Conservation (phyloP, 2,797 vertebrate species). For the Apodemus agrarius region DNA sequence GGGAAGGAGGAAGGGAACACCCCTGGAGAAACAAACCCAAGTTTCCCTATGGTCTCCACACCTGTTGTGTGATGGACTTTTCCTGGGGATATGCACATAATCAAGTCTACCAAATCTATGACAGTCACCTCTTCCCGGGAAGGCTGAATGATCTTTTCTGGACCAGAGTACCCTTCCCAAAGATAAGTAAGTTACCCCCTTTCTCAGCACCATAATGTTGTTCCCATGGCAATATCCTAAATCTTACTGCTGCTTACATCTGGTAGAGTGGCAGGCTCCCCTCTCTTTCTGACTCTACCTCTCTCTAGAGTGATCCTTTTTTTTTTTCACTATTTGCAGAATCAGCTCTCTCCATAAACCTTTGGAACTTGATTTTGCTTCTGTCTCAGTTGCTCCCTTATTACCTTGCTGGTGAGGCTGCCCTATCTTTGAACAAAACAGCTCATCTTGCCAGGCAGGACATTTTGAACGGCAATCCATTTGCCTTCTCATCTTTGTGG, state of each 20-base stretch:
- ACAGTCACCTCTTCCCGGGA: background rate
- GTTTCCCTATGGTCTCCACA: too few species aligned
- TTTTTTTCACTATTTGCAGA: background rate
- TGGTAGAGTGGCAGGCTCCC: background rate
- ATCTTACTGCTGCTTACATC: background rate
- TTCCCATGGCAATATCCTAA: background rate
- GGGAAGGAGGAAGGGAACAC: background rate
- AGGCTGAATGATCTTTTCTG: background rate
- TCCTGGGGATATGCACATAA: background rate
- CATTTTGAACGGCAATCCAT: background rate
- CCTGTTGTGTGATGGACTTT: background rate
- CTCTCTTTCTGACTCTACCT: background rate
- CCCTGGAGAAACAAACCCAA: background rate
- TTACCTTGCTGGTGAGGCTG: background rate
- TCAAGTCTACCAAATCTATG: background rate
- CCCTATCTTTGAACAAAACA: background rate
- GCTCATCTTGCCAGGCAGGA: background rate
- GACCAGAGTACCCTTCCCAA: background rate
- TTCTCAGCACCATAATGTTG: background rate
- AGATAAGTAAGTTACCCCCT: background rate
- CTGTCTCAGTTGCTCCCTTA: background rate
- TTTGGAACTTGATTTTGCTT: slow-evolving; percentile 4
- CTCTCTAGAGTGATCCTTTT: background rate
- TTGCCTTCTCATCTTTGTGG: background rate
- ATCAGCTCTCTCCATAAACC: background rate